Evolutionary conservation across 2,888 invertebrate genomes (phyloP), one percentile per base, ranked within the genome.

Genomic region (Myopa tessellatipennis): DNA sequence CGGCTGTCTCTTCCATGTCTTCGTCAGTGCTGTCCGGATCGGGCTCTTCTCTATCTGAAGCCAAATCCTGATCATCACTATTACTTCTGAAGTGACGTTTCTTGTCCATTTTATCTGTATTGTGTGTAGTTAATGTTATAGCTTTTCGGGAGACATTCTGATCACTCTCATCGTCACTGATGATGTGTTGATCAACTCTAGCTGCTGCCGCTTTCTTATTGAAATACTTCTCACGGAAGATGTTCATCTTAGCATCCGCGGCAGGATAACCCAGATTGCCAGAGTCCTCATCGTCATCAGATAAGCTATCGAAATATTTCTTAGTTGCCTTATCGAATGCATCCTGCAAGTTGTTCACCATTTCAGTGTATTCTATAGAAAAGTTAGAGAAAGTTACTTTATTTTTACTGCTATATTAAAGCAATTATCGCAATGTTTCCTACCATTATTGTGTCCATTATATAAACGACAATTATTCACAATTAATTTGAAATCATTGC

Each of bases 371-470:
- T 89, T 96, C 96, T 96, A 89, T 69, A 90, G 88, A 80, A 82
- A 68, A 65, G 10, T 55, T 60, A n/a, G 45, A n/a, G 6, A 61
- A 34, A 74, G 12, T 40, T 63, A 76, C 58, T 36, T n/a, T 7
- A 40, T 38, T 67, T 26, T 26, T 1, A 26, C 26, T 26, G 26
- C 26, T 26, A 26, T 14, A 67, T 16, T 34, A 65, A 18, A 6
- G 3, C 55, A 55, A 55, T n/a, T n/a, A n/a, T 55, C 55, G 5
- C 1, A 55, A 16, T 55, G 55, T 4, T 65, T 83, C 90, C 90
- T 88, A 97, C 97, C 97, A 91, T 96, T 97, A 85, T 96, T 95
- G 83, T 95, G 94, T 76, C 98, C 98, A 90, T 98, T 98, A 88
- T 97, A 98, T 74, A 96, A 91, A 74, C 95, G 92, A 88, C 98